Conservation (phyloP, 2,888 invertebrate species). For the Cryptus armator region DNA sequence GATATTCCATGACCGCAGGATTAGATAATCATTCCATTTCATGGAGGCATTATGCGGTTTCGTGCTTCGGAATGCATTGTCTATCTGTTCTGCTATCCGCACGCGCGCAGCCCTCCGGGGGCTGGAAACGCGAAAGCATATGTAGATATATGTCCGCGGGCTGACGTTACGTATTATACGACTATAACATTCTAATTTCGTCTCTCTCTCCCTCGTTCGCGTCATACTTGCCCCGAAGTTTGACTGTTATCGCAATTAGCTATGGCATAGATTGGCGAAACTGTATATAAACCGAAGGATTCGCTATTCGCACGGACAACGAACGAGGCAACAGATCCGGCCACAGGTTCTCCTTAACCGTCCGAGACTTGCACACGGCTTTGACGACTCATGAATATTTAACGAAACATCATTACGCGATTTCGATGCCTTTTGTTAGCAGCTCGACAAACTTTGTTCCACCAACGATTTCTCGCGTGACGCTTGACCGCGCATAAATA, state of each 20-base stretch:
- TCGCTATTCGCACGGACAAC: neutral
- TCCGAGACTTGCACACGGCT: constrained; percentile 1
- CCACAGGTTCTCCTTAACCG: neutral
- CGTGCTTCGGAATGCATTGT: constrained; percentile 28
- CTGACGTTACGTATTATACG: neutral
- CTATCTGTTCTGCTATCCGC: constrained; percentile 11
- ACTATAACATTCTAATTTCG: constrained; percentile 7
- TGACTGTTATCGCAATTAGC: constrained; percentile 35
- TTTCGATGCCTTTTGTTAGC: constrained; percentile 76
- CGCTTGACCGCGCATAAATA: neutral
- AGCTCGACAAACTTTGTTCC: neutral
- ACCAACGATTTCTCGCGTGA: neutral
- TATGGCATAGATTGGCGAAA: constrained; percentile 7
- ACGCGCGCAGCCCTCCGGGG: neutral
- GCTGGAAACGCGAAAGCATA: constrained; percentile 4
- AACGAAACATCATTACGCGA: constrained; percentile 72
- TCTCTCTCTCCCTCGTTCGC: neutral
- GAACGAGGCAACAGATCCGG: neutral
- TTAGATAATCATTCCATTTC: constrained; percentile 39
- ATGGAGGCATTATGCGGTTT: constrained; percentile 38
- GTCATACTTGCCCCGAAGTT: constrained; percentile 25
- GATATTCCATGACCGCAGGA: neutral
- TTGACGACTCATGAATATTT: constrained; percentile 77
- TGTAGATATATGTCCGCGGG: constrained; percentile 14
- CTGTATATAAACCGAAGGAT: neutral